Evolutionary conservation across 2,888 invertebrate genomes (phyloP).

Genomic region (Sinhomidia bicolor): DNA sequence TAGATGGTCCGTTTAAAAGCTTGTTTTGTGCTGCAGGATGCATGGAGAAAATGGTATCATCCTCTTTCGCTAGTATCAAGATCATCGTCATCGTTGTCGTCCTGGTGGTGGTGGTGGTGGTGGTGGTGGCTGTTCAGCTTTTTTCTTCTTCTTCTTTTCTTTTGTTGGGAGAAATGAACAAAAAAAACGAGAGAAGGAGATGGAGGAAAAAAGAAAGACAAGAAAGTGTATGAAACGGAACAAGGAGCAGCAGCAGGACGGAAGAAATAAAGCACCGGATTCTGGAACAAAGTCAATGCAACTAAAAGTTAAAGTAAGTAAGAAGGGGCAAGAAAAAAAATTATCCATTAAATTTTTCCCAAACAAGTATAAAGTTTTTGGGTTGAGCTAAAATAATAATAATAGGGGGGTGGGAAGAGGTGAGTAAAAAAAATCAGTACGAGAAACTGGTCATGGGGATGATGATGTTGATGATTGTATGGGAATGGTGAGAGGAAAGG

Average conservation of each 20-base stretch:
- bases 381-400: not conserved
- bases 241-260: conserved; percentile 32
- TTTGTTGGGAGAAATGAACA: conserved; percentile 36
- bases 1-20: no score
- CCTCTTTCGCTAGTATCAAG: no score
- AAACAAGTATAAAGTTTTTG: not conserved
- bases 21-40: not conserved
- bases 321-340: not conserved
- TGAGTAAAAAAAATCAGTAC: no score
- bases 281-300: conserved; percentile 2
- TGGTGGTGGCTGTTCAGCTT: not conserved
- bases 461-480: no score
- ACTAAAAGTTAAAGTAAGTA: not conserved
- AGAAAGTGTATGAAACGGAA: conserved; percentile 38
- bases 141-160: conserved; percentile 11
- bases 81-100: not conserved
- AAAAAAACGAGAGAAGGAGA: conserved; percentile 31
- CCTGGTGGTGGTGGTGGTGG: not conserved
- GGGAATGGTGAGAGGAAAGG: not conserved
- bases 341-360: not conserved
- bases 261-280: not conserved
- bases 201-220: not conserved
- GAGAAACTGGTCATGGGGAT: not conserved
- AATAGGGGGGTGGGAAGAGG: not conserved
- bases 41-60: conserved; percentile 20